Evolutionary conservation across 1,140 invertebrate species (phyloP), one percentile per base, ranked within the genome.

Genomic region (Halictus rubicundus): DNA sequence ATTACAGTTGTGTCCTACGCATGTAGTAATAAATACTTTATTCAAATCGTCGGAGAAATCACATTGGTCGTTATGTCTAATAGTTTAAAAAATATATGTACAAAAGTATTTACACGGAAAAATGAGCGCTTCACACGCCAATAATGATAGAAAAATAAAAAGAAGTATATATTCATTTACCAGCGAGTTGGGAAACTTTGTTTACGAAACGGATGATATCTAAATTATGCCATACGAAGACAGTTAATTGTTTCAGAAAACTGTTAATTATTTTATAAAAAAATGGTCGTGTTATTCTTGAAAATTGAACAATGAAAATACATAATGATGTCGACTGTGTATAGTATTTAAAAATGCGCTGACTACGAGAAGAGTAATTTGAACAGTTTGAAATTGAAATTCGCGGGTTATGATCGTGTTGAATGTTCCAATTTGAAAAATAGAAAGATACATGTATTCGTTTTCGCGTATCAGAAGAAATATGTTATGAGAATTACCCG

Each of bases 41-140:
- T 87, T 87, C 64, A 74, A 84, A 77, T 73, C 72, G 63, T 84
- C 73, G 27, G 78, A 84, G 60, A 52, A 86, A 80, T 83, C 73
- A 84, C 66, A 80, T 87, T 87, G 82, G 82, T 86, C 69, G 63
- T 79, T 87, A 81, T 49, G 68, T 81, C 52, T 81, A 83, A 81
- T 76, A 66, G 83, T 85, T n/a, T 86, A 86, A 87, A 87, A 87
- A 87, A 84, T 87, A 32, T 63, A 87, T 87, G 60, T 86, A 87
- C 76, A 87, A 77, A 87, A 84, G 66, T 87, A 87, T 87, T 73
- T 87, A 87, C 85, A 87, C 80, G 84, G 72, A 80, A 87, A 87
- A 82, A 69, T 23, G 25, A 82, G 61, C 52, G 72, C 32, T 76
- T 14, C 23, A 59, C 60, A 14, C 59, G 16, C 27, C 21, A 49